Percentiles rank a stretch among this genome's conserved stretches.
These are phyloP conservation scores for Silurus meridionalis DNA, from an alignment of 2,113 vertebrate species.

Conservation along the genomic window DNA sequence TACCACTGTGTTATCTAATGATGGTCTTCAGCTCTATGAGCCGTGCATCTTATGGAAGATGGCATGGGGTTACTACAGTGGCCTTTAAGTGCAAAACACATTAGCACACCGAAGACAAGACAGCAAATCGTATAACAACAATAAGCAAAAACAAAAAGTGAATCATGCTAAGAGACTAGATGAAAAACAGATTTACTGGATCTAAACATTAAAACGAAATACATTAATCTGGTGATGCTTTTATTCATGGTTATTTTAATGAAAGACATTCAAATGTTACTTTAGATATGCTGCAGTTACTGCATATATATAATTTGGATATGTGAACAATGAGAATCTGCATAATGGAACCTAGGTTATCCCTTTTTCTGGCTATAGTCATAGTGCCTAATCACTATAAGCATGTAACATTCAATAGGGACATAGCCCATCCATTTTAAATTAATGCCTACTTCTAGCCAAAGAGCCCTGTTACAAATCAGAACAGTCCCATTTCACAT, in stretches of 20 bases:
- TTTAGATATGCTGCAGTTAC: not conserved
- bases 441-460: not conserved
- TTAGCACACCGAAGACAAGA: not conserved
- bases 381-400: not conserved
- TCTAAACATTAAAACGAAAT: not conserved
- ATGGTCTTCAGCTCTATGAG: constrained; percentile 12
- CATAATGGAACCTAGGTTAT: not conserved
- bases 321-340: not conserved
- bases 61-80: not conserved
- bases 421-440: not conserved
- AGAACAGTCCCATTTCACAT: constrained; percentile 24
- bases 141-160: not conserved
- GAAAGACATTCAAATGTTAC: not conserved
- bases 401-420: not conserved
- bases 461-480: constrained; percentile 22
- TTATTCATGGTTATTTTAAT: not conserved
- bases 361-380: not conserved
- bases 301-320: not conserved
- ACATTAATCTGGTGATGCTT: not conserved
- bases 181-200: not conserved
- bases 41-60: not conserved
- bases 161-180: not conserved
- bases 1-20: not conserved
- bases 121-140: not conserved
- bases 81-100: not conserved